Conservation (phyloP, 2,888 invertebrate species). For the Diogma glabrata region DNA sequence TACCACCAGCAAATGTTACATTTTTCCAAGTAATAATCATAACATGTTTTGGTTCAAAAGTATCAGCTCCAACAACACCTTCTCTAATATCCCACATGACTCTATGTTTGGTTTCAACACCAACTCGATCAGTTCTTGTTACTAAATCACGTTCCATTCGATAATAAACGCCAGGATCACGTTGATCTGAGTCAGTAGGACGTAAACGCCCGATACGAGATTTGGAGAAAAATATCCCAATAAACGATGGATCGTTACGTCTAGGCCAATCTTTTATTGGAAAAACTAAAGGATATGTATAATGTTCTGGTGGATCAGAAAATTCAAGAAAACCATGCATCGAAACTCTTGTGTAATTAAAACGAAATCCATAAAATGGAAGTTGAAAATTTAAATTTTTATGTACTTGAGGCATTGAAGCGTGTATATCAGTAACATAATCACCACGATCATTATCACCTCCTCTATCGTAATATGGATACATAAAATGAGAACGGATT, state of each 20-base stretch:
- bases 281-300: conserved; percentile 75
- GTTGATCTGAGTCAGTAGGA: conserved; percentile 60
- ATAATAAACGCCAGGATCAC: conserved; percentile 73
- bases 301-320: conserved; percentile 79
- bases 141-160: conserved; percentile 58
- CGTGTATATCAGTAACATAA: conserved; percentile 70
- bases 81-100: conserved; percentile 80
- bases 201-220: conserved; percentile 67
- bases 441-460: conserved; percentile 60
- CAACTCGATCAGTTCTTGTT: conserved; percentile 65
- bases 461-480: conserved; percentile 78
- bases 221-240: conserved; percentile 86
- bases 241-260: conserved; percentile 81
- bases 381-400: conserved; percentile 88
- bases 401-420: conserved; percentile 73
- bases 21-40: conserved; percentile 93
- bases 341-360: conserved; percentile 84
- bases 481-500: conserved; percentile 65
- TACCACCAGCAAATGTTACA: conserved; percentile 84
- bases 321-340: conserved; percentile 78
- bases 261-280: conserved; percentile 78
- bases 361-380: conserved; percentile 86
- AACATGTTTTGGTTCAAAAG: conserved; percentile 83
- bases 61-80: conserved; percentile 83
- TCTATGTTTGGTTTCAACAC: conserved; percentile 75